Evolutionary conservation across 2,888 invertebrate species (phyloP), one percentile per base, ranked within the genome.

Genomic region (Onthophagus sagittarius): DNA sequence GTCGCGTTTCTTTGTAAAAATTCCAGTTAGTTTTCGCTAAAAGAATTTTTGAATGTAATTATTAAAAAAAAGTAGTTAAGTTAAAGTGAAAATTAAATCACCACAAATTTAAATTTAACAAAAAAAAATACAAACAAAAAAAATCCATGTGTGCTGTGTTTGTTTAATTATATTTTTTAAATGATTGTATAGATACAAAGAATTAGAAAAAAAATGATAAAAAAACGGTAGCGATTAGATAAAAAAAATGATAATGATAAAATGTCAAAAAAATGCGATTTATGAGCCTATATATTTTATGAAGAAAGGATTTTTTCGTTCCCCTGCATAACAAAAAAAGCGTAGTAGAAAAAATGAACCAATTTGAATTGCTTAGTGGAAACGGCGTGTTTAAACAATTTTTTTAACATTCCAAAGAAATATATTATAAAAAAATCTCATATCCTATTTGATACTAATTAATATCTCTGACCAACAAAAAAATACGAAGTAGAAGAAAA

Each of bases 401-500:
- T 53, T n/a, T 23, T 23, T 23, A 64, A 67, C 67, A 67, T 67
- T 67, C 67, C 67, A 67, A 67, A 67, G 67, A 67, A 53, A 9
- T 53, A 53, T 53, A 53, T 32, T 23, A 23, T 23, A 23, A 33
- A 63, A 64, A 71, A 32, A 33, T 67, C 15, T 67, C 67, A 67
- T 67, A 67, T 67, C 67, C 67, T 67, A 67, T 67, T 32, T 14
- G 39, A 23, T 23, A 23, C 23, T 23, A 23, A 23, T 3, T 23
- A 23, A 53, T 53, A 75, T 69, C 79, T 80, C 79, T 80, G 81
- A 81, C 81, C 81, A 83, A 82, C 78, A 79, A 74, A 77, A 78
- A 78, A 76, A 77, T 4, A 53, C 39, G 11, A 53, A 53, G 39
- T 9, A 23, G 23, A 23, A 23, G 23, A 23, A 23, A 23, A 23